phyloP scores from a whole-genome alignment of 1,140 invertebrate species.

The Oncopodura yosiiana region DNA sequence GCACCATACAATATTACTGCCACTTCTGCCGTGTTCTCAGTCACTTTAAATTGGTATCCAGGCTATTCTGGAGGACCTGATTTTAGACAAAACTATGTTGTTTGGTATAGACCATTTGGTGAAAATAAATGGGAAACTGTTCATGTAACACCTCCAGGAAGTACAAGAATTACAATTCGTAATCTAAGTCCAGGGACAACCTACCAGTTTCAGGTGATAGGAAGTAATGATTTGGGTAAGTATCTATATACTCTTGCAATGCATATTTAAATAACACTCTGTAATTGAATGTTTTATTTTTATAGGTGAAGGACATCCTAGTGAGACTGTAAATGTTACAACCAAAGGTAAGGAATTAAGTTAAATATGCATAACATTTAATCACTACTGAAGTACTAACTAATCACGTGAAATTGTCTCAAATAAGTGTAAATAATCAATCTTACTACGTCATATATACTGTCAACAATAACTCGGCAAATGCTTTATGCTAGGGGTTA shows the following conservation, averaged over 20 bases:
- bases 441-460: too few species aligned
- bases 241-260: too few species aligned
- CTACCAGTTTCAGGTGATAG: constrained; percentile 94
- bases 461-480: too few species aligned
- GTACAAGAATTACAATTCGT: constrained; percentile 82
- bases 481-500: constrained; percentile 35
- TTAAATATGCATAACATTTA: too few species aligned
- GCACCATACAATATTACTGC: constrained; percentile 88
- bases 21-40: constrained; percentile 74
- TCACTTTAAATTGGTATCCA: constrained; percentile 81
- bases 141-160: constrained; percentile 80
- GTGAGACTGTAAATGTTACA: constrained; percentile 76
- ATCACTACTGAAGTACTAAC: too few species aligned
- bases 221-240: constrained; percentile 81
- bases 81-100: constrained; percentile 87
- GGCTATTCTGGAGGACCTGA: constrained; percentile 89
- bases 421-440: too few species aligned
- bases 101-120: constrained; percentile 69
- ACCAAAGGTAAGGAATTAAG: constrained; percentile 70
- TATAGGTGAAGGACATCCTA: constrained; percentile 93
- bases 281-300: too few species aligned
- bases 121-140: constrained; percentile 80
- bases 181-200: constrained; percentile 75
- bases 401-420: too few species aligned
- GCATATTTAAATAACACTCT: too few species aligned